Percentiles rank a stretch among this genome's conserved stretches.
phyloP scores from a whole-genome alignment of 1,140 invertebrate species.

The Halotydeus destructor region DNA sequence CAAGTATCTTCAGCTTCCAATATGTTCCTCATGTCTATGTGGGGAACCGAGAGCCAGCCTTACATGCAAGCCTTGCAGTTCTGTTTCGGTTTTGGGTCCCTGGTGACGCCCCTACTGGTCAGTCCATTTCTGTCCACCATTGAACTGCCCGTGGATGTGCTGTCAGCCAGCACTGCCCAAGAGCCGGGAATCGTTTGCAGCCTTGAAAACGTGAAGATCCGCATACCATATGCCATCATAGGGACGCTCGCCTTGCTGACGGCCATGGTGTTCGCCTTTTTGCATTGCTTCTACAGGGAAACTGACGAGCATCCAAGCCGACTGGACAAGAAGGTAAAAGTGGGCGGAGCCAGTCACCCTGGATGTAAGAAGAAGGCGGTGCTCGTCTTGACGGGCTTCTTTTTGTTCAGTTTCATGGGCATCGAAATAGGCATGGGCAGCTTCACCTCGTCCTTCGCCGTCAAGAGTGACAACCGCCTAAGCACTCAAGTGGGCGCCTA shows the following conservation, averaged over 20 bases:
- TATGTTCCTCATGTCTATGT: slow-evolving; percentile 7
- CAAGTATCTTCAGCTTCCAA: no score
- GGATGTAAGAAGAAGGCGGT: no score
- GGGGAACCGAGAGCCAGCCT: slow-evolving; percentile 3
- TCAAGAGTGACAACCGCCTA: slow-evolving; percentile 21
- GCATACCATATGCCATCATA: background rate
- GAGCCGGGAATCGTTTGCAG: background rate
- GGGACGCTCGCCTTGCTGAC: background rate
- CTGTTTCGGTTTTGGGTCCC: slow-evolving; percentile 7
- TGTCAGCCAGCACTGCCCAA: background rate
- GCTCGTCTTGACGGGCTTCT: background rate
- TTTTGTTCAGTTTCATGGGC: slow-evolving; percentile 25
- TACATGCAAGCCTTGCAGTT: slow-evolving; percentile 12
- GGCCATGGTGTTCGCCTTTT: background rate
- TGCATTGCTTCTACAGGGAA: background rate
- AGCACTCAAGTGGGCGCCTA: slow-evolving; percentile 23
- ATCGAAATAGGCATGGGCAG: slow-evolving; percentile 28
- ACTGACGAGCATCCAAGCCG: background rate
- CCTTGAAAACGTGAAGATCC: background rate
- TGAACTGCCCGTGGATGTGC: slow-evolving; percentile 17
- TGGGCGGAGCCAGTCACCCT: no score
- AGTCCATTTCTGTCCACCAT: slow-evolving; percentile 21
- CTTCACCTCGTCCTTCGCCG: slow-evolving; percentile 26
- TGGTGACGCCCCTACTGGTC: slow-evolving; percentile 2
- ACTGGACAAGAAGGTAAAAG: background rate